Base-by-base conservation (phyloP, 2,113 vertebrate species). In the Porphyrio hochstetteri region DNA sequence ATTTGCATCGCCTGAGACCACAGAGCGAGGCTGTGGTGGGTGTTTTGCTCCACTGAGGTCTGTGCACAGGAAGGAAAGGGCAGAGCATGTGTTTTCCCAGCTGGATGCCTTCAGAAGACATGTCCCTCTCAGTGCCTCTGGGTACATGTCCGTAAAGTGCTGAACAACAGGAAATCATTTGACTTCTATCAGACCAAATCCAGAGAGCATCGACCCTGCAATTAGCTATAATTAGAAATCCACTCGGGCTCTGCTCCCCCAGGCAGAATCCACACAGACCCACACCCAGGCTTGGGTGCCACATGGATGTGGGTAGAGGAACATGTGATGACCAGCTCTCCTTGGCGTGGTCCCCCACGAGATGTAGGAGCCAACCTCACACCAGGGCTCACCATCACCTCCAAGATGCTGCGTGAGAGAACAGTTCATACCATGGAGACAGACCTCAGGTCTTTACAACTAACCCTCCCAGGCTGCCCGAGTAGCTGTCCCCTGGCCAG, bases 161-260 rank as follows among this genome's bases (percentile, higher is more conserved):
- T 65, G 79, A 59, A 16, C 69, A 72, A 48, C 64, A 74, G 79
- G 74, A 90, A 87, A 90, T 88, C 38, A 0, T 69, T 88, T 50
- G 63, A 64, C 74, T 81, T 11, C 6, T 84, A 81, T 85, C 92
- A 74, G 50, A 53, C 48, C 75, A 82, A 90, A 90, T 42, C 74
- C 90, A 64, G 59, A 59, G 53, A 88, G 46, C n/a, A 88, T 40
- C 90, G 68, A 55, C 78, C 90, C 79, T 77, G 71, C 42, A 94
- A 90, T 84, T 90, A 90, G 31, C 86, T 92, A 38, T 84, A 77
- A 90, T 92, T 92, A 90, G 82, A 67, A 87, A 77, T 68, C 42
- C 74, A 35, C 36, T 63, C 53, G 1, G 0, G 75, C 78, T 72
- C 20, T 5, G 33, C 59, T 17, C 25, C 79, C 75, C 60, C 17